Conservation (phyloP, 23 tunicate genomes). For the Ciona savignyi region DNA sequence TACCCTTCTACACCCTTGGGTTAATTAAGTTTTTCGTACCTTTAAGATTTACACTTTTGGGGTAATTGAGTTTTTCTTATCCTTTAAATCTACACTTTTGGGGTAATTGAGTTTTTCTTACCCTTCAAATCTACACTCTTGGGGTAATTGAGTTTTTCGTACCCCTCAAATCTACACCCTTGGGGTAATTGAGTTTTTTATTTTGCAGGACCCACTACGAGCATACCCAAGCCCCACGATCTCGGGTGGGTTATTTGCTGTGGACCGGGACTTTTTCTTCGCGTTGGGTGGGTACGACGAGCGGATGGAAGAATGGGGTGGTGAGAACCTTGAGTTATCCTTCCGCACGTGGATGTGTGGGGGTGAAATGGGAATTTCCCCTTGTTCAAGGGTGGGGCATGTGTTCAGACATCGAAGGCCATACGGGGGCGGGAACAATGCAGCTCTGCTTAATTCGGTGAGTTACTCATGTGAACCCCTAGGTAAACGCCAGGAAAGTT, state of each 20-base stretch:
- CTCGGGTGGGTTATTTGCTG: slow-evolving; percentile 71
- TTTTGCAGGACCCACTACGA: slow-evolving; percentile 20
- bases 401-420: slow-evolving; percentile 59
- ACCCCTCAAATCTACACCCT: too few species aligned
- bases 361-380: slow-evolving; percentile 38
- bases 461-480: too few species aligned
- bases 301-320: slow-evolving; percentile 81
- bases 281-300: slow-evolving; percentile 65
- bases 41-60: too few species aligned
- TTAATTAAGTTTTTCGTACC: too few species aligned
- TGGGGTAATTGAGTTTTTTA: too few species aligned
- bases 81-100: too few species aligned
- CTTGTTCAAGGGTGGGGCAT: slow-evolving; percentile 82
- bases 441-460: slow-evolving; percentile 21
- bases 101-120: too few species aligned
- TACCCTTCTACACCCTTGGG: too few species aligned
- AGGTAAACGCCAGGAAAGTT: too few species aligned
- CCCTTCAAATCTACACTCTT: too few species aligned
- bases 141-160: too few species aligned
- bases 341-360: slow-evolving; percentile 91
- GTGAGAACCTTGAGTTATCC: slow-evolving; percentile 65
- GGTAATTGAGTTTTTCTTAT: too few species aligned
- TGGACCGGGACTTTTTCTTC: slow-evolving; percentile 35
- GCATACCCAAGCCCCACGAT: slow-evolving; percentile 65
- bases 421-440: slow-evolving; percentile 19